phyloP scores from a whole-genome alignment of 2,797 vertebrate species.

The Hybognathus amarus region DNA sequence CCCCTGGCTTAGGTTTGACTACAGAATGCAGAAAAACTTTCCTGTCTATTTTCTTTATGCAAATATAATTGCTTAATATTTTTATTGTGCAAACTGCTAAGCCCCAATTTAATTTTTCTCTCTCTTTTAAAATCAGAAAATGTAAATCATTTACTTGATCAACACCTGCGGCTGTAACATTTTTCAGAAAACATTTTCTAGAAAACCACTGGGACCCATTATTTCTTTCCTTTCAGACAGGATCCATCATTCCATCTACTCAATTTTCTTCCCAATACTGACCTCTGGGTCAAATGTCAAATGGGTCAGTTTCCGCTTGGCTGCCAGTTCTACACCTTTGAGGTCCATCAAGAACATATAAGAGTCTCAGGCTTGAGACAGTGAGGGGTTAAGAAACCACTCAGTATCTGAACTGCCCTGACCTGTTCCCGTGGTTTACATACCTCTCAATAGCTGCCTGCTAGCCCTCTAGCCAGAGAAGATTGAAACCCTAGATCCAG shows the following conservation, averaged over 20 bases:
- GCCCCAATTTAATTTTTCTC: neutral
- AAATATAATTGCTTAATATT: neutral
- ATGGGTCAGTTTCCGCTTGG: slow-evolving; percentile 35
- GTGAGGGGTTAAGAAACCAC: slow-evolving; percentile 59
- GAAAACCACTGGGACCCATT: neutral
- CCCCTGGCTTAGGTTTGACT: neutral
- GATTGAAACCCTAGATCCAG: slow-evolving; percentile 54
- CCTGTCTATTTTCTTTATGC: neutral
- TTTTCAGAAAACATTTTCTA: slow-evolving; percentile 5
- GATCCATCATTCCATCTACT: slow-evolving; percentile 12
- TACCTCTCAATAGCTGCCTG: slow-evolving; percentile 60
- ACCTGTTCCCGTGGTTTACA: slow-evolving; percentile 64
- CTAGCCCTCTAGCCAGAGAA: slow-evolving; percentile 56
- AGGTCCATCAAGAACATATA: slow-evolving; percentile 1
- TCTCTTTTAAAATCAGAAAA: neutral
- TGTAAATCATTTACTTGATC: slow-evolving; percentile 12
- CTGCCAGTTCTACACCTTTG: slow-evolving; percentile 39
- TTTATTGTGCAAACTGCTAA: neutral
- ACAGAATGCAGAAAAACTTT: neutral
- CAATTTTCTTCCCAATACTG: slow-evolving; percentile 14
- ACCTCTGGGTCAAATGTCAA: slow-evolving; percentile 44
- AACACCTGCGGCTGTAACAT: slow-evolving; percentile 13
- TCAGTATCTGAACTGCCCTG: slow-evolving; percentile 55
- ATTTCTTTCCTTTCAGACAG: neutral
- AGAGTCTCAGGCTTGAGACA: slow-evolving; percentile 46